Percentiles rank a stretch among this genome's conserved stretches.
Evolutionary conservation across 2,888 invertebrate genomes (phyloP).

Genomic region (Limenitis camilla): DNA sequence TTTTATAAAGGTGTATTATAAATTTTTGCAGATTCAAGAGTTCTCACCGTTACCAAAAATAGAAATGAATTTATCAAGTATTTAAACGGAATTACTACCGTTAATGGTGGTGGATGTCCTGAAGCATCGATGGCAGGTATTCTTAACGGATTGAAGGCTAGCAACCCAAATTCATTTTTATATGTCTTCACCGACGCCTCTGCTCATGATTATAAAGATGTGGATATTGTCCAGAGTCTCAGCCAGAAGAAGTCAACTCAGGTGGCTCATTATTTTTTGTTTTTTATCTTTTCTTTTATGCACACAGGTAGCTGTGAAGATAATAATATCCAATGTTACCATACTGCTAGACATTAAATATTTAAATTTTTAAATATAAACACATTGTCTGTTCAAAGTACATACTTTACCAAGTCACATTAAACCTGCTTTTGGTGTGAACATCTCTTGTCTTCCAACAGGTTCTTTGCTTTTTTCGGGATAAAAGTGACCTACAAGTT

Average conservation of each 20-base stretch:
- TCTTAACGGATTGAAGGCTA: slow-evolving; percentile 34
- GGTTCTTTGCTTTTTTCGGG: too few relatives aligned
- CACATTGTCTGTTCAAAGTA: too few relatives aligned
- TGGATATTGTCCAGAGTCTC: slow-evolving; percentile 34
- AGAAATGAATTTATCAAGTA: slow-evolving; percentile 32
- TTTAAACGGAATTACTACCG: slow-evolving; percentile 26
- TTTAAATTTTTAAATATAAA: too few relatives aligned
- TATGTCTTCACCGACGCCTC: slow-evolving; percentile 55
- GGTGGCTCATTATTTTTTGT: slow-evolving; percentile 1
- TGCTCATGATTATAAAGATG: slow-evolving; percentile 34
- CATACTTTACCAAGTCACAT: too few relatives aligned
- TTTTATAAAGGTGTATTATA: too few relatives aligned
- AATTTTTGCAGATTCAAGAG: slow-evolving; percentile 24
- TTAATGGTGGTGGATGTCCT: slow-evolving; percentile 41
- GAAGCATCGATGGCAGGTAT: slow-evolving; percentile 49
- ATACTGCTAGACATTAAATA: too few relatives aligned
- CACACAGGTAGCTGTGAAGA: background rate
- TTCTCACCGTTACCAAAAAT: slow-evolving; percentile 33
- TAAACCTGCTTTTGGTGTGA: too few relatives aligned
- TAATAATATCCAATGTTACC: too few relatives aligned
- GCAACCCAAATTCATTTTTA: slow-evolving; percentile 39
- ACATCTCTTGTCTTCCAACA: too few relatives aligned
- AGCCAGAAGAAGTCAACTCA: slow-evolving; percentile 39
- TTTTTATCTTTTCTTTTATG: background rate
- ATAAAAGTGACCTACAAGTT: too few relatives aligned